phyloP scores from a whole-genome alignment of 1,140 invertebrate genomes.

The Colletes gigas region DNA sequence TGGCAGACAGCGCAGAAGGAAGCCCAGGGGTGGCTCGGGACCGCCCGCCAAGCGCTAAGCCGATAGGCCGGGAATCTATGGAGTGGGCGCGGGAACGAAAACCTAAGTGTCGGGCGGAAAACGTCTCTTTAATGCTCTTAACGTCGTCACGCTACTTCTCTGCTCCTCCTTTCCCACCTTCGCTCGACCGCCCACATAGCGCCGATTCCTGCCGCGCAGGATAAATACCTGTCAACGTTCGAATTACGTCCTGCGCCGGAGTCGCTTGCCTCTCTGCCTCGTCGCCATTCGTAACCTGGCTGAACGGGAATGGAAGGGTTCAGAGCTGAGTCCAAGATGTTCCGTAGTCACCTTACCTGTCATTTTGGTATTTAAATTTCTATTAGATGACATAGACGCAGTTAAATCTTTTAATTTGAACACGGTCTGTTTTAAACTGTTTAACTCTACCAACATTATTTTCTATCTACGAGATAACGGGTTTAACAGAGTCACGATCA shows the following conservation, averaged over 20 bases:
- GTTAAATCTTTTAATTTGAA: no score
- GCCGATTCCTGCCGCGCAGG: constrained; percentile 72
- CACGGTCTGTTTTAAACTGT: no score
- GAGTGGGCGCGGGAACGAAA: constrained; percentile 74
- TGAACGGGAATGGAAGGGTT: constrained; percentile 20
- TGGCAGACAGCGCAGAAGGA: constrained; percentile 55
- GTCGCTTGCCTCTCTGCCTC: constrained; percentile 14
- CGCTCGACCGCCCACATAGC: constrained; percentile 47
- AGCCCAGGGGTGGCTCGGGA: constrained; percentile 68
- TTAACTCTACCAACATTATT: no score
- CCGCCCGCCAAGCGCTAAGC: constrained; percentile 79
- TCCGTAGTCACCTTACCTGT: no score
- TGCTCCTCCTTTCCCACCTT: constrained; percentile 34
- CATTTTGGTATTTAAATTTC: no score
- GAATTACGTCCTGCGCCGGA: constrained; percentile 70
- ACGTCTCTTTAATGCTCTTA: constrained; percentile 81
- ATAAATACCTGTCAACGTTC: constrained; percentile 78
- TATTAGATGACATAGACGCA: no score
- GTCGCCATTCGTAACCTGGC: neutral
- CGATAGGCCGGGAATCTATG: constrained; percentile 79
- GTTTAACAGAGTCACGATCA: no score
- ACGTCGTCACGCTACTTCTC: constrained; percentile 70
- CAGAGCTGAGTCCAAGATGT: neutral
- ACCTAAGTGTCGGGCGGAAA: constrained; percentile 79
- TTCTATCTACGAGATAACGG: no score